Evolutionary conservation across 2,113 vertebrate genomes (phyloP).

Genomic region (Hyaena hyaena): DNA sequence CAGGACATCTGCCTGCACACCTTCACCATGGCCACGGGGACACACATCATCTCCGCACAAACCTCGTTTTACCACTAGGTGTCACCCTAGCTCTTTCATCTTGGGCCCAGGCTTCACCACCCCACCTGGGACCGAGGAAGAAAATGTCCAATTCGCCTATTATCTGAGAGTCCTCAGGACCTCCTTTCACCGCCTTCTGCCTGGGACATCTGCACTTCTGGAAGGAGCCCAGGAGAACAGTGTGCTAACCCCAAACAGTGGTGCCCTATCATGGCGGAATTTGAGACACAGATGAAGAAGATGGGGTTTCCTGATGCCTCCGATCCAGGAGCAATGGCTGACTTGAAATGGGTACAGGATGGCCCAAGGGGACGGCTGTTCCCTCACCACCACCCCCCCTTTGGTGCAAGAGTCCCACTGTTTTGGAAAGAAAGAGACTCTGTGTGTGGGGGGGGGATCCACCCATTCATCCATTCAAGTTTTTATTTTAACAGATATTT

Average conservation of each 20-base stretch:
- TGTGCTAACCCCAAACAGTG: not conserved
- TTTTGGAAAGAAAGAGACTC: not conserved
- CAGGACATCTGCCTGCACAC: not conserved
- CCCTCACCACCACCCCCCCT: no score
- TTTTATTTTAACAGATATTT: not conserved
- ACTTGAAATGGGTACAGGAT: not conserved
- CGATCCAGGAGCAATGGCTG: not conserved
- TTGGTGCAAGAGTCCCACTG: not conserved
- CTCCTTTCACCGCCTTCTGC: not conserved
- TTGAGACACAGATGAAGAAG: not conserved
- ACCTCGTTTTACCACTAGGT: conserved; percentile 52
- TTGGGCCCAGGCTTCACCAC: not conserved
- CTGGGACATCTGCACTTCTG: not conserved
- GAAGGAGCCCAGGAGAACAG: not conserved
- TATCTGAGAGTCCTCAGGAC: not conserved
- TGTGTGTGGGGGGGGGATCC: not conserved
- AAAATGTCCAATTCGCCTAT: not conserved
- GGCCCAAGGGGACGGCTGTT: not conserved
- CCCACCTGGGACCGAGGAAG: not conserved
- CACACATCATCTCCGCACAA: not conserved
- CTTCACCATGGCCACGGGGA: not conserved
- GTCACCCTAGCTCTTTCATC: conserved; percentile 40
- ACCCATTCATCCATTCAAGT: not conserved
- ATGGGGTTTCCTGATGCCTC: not conserved
- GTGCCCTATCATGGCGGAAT: not conserved